Base-by-base conservation (phyloP, 2,797 vertebrate genomes). In the Clarias laeviceps region DNA sequence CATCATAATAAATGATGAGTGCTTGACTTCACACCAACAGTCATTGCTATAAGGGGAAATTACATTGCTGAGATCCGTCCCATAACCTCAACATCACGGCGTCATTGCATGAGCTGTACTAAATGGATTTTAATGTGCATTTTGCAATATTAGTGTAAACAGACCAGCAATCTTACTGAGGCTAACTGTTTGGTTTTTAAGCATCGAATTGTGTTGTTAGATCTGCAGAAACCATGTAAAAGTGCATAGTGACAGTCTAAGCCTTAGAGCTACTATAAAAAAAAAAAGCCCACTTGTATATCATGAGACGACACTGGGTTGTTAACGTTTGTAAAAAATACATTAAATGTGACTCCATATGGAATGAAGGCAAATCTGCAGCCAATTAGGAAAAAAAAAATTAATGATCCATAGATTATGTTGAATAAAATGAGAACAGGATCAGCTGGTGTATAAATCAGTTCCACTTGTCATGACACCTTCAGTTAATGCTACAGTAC, bases 41-140 rank as follows among this genome's bases (percentile, higher is more conserved):
- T 50, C 45, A 50, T 50, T 50, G 45, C 45, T 50, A 50, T 50
- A 50, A 50, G 45, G 45, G 45, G 45, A 50, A 12, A 50, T 50
- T 50, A 50, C 45, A 12, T 50, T 50, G 45, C 45, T 50, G 45
- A 12, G 11, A 50, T 50, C 45, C 45, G 45, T 50, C 45, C 11
- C 45, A 12, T 50, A 50, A 50, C 45, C 45, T 50, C 11, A 50
- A 50, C 45, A 50, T 40, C 68, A 4, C 20, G 18, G 22, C 5
- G 1, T 40, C 37, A 20, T 70, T 68, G 17, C 15, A 20, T 68
- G 34, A 68, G 32, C 34, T 70, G 32, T 3, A 34, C 20, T 34
- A 68, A 70, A 70, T 37, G 68, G 20, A 70, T 70, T 37, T 70
- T 18, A 32, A 68, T 68, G 7, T 69, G 68, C 34, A 70, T 70